Evolutionary conservation across 2,888 invertebrate species (phyloP), one percentile per base, ranked within the genome.

Genomic region (Sympetrum striolatum): DNA sequence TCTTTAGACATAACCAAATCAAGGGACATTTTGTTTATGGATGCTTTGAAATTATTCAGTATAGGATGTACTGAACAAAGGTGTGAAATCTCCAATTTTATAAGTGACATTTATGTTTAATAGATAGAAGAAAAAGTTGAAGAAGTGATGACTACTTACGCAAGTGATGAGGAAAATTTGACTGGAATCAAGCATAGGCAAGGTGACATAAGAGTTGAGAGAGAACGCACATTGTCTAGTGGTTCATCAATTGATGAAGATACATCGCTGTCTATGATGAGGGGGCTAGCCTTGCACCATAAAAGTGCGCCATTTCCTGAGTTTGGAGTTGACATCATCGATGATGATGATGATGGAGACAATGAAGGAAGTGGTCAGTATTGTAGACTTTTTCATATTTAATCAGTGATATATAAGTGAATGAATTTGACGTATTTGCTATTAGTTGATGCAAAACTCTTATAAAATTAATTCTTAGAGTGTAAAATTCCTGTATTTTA

Each of bases 251-350:
- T 86, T 86, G 86, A 86, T 60, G 86, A 60, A 37, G 86, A 86
- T 15, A 86, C 86, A 18, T 86, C 86, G 12, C 60, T 86, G 14
- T 60, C 86, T 5, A 86, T 86, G 86, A 86, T 86, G 22, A 86
- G 86, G n/a, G 86, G 86, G 4, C 37, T 86, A 10, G 92, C 92
- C 90, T 91, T 92, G 25, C 91, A 92, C 44, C 91, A 91, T 8
- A 92, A 93, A 90, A 94, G 95, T 44, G 96, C 96, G 80, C 96
- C 96, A 48, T 96, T 96, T 94, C 96, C 96, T 0, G 96, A 96
- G 93, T 95, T 95, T 90, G 96, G 96, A 82, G 95, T 96, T 91
- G 96, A 96, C 93, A 95, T 96, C 91, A 94, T 96, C 90, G 96
- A 96, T 92, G 91, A 93, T 93, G 81, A 81, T 81, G 58, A 58